Conservation (phyloP, 2,888 invertebrate genomes). For the Crematogaster levior region DNA sequence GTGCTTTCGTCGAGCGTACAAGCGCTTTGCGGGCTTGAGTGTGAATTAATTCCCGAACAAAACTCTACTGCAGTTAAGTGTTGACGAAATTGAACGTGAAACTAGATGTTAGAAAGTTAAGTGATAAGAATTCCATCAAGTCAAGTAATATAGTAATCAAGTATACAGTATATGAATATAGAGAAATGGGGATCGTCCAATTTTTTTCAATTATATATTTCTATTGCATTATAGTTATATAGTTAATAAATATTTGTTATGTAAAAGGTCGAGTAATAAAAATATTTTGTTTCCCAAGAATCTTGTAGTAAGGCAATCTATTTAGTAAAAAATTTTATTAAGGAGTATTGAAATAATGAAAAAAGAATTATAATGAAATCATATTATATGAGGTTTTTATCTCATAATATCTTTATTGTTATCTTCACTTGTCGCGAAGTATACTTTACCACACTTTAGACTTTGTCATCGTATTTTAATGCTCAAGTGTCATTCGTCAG, state of each 20-base stretch:
- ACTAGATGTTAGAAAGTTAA: slow-evolving; percentile 5
- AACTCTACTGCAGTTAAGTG: not conserved
- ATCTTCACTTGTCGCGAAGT: not conserved
- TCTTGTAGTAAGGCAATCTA: not conserved
- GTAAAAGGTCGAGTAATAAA: not conserved
- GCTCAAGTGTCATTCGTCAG: not conserved
- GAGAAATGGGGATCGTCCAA: not conserved
- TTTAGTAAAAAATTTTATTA: not conserved
- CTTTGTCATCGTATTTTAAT: not conserved
- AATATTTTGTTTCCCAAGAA: not conserved
- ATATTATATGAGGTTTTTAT: not conserved
- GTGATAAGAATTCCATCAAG: not conserved
- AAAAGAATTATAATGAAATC: not conserved
- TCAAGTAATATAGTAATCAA: not conserved
- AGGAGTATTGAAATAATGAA: not conserved
- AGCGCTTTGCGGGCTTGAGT: not conserved
- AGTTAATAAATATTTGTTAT: not conserved
- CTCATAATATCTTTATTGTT: not conserved
- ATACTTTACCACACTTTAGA: not conserved
- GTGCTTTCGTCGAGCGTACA: not conserved
- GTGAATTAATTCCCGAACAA: slow-evolving; percentile 25
- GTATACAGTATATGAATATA: too few relatives aligned
- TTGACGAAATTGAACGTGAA: slow-evolving; percentile 1
- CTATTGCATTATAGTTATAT: not conserved
- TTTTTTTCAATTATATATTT: not conserved